Percentiles rank a stretch among this genome's conserved stretches.
These are phyloP conservation scores for Gouania willdenowi DNA, from an alignment of 2,797 vertebrate genomes.

Conservation along the genomic window DNA sequence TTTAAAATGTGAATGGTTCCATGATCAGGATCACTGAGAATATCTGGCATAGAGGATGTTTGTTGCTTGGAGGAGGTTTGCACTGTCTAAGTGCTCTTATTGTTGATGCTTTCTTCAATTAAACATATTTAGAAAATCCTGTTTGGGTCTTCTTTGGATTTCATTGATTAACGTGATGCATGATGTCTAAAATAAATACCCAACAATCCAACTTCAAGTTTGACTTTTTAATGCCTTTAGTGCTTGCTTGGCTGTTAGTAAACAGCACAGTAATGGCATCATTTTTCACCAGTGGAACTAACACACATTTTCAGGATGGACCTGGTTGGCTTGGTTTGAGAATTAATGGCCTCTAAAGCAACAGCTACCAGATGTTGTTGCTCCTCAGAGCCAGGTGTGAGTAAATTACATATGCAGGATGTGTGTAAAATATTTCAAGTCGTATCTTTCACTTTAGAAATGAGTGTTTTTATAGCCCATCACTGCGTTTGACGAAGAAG, in stretches of 20 bases:
- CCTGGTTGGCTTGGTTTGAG: constrained; percentile 53
- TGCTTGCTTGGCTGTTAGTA: background rate
- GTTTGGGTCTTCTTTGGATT: too few species aligned
- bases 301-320: constrained; percentile 46
- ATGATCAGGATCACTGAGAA: too few species aligned
- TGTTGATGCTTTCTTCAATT: too few species aligned
- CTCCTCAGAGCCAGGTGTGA: constrained; percentile 76
- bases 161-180: too few species aligned
- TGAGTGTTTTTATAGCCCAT: constrained; percentile 78
- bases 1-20: too few species aligned
- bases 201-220: too few species aligned
- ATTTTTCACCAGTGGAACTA: constrained; percentile 25
- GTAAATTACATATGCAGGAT: constrained; percentile 77
- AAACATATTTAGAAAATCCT: too few species aligned
- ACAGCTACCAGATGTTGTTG: constrained; percentile 76
- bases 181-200: too few species aligned
- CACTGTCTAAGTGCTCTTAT: too few species aligned
- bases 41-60: too few species aligned
- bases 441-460: constrained; percentile 78
- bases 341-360: constrained; percentile 79
- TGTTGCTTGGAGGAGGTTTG: too few species aligned
- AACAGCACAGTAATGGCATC: constrained; percentile 19
- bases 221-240: too few species aligned
- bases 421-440: constrained; percentile 83
- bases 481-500: constrained; percentile 57